Conservation (phyloP, 2,113 vertebrate genomes). For the Calyptommatus sinebrachiatus region DNA sequence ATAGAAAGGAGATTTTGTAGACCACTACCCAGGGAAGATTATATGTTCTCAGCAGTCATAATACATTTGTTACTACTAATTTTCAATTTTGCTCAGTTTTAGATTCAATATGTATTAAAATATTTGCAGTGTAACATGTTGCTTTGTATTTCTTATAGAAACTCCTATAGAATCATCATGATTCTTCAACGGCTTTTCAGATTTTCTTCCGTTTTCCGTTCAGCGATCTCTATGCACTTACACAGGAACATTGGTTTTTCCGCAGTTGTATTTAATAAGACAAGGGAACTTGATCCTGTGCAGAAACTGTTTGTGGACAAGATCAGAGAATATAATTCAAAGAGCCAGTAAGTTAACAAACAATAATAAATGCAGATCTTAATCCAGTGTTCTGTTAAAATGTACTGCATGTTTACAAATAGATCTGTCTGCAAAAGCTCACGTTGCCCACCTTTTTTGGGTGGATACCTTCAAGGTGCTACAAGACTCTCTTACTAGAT, state of each 20-base stretch:
- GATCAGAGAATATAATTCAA: conserved; percentile 88
- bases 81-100: no score
- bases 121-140: not conserved
- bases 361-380: not conserved
- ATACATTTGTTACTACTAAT: no score
- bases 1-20: no score
- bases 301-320: conserved; percentile 97
- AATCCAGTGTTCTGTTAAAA: not conserved
- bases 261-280: conserved; percentile 80
- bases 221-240: conserved; percentile 70
- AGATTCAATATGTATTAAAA: not conserved
- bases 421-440: no score
- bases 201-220: conserved; percentile 77
- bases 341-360: conserved; percentile 84
- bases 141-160: conserved; percentile 13
- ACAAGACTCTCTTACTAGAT: no score
- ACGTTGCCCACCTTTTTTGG: no score
- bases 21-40: no score
- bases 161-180: conserved; percentile 71
- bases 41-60: not conserved
- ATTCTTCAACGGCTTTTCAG: conserved; percentile 78
- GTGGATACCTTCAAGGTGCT: no score
- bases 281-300: conserved; percentile 87
- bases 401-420: no score
- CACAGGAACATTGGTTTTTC: conserved; percentile 90